phyloP scores from a whole-genome alignment of 1,140 invertebrate genomes.

The Steinernema khuongi region DNA sequence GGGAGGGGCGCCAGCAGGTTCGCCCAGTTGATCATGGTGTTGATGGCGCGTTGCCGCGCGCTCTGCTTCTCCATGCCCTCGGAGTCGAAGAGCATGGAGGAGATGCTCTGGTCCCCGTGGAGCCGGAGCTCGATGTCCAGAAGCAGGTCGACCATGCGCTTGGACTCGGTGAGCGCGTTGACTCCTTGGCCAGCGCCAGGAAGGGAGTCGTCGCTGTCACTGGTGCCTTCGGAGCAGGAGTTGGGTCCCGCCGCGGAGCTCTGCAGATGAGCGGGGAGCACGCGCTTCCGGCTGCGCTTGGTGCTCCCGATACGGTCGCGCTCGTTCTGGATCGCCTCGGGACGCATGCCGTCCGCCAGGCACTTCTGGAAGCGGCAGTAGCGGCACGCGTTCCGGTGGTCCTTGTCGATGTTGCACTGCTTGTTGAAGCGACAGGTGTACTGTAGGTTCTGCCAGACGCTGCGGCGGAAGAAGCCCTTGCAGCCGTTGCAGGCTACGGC shows the following conservation, averaged over 20 bases:
- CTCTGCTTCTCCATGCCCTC: conserved; percentile 20
- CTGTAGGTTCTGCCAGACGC: conserved; percentile 69
- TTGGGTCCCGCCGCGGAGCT: conserved; percentile 28
- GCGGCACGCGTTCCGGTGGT: conserved; percentile 93
- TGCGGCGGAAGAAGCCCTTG: conserved; percentile 17
- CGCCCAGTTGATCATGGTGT: conserved; percentile 47
- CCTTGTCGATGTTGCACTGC: conserved; percentile 93
- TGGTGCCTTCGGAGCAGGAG: conserved; percentile 33
- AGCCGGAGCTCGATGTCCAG: conserved; percentile 49
- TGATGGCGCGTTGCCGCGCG: conserved; percentile 38
- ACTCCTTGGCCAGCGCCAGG: neutral
- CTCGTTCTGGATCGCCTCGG: conserved; percentile 76
- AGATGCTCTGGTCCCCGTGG: conserved; percentile 27
- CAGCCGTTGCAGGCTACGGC: neutral
- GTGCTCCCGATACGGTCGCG: conserved; percentile 69
- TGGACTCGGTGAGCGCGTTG: conserved; percentile 32
- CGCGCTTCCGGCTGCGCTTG: conserved; percentile 46
- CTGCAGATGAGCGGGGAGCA: neutral
- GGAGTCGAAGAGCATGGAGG: conserved; percentile 17
- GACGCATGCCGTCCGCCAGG: conserved; percentile 91
- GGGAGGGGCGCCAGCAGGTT: conserved; percentile 49
- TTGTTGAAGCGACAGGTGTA: conserved; percentile 95
- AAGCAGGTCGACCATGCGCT: conserved; percentile 41
- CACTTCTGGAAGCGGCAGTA: conserved; percentile 98
- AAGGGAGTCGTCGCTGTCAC: conserved; percentile 34